phyloP scores from a whole-genome alignment of 2,113 vertebrate genomes.

The Bubo scandiacus region DNA sequence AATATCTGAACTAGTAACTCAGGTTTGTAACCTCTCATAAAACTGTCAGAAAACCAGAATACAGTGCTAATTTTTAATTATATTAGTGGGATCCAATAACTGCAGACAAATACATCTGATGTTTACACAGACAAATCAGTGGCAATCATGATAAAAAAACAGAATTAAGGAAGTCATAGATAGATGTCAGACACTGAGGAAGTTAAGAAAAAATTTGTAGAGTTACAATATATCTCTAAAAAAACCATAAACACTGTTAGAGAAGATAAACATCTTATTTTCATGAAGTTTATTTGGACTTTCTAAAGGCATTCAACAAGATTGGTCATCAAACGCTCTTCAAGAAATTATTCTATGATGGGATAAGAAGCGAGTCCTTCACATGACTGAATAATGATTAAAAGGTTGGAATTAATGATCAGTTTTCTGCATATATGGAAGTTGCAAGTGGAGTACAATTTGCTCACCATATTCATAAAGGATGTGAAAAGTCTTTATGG shows the following conservation, averaged over 20 bases:
- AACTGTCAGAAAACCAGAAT: neutral
- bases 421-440: neutral
- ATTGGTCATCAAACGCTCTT: neutral
- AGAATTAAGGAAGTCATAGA: neutral
- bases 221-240: neutral
- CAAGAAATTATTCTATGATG: neutral
- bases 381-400: neutral
- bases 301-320: neutral
- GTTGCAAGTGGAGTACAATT: neutral
- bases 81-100: neutral
- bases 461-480: neutral
- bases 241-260: rapidly evolving
- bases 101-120: neutral
- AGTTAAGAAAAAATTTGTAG: neutral
- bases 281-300: neutral
- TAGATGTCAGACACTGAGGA: neutral
- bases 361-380: neutral
- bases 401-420: neutral
- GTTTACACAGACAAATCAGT: neutral
- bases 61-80: neutral
- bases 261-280: neutral
- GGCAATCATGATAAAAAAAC: neutral
- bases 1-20: neutral
- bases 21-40: neutral
- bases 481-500: neutral